Base-by-base conservation (phyloP, 2,888 invertebrate genomes). In the Phaonia tiefii region DNA sequence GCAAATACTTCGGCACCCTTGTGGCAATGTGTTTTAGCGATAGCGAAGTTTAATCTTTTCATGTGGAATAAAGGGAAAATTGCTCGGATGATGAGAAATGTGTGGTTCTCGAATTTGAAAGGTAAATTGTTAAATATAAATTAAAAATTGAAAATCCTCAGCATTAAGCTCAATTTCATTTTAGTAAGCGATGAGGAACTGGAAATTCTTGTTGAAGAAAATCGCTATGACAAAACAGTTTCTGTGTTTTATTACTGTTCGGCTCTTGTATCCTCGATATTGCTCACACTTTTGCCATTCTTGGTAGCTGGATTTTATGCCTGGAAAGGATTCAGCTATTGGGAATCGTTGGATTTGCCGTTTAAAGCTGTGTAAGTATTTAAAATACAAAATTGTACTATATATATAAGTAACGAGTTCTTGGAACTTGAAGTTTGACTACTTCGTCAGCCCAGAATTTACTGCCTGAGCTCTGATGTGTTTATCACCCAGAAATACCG, bases 31-130 rank as follows among this genome's bases (percentile, higher is more conserved):
- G 1, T 76, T 8, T 58, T 83, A 15, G 58, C 74, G 15, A 54
- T 75, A 5, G 70, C 65, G 25, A 83, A 83, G 58, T 67, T 83
- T n/a, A 63, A 44, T 20, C 25, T 44, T 1, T 72, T 76, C 39
- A 66, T 83, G 31, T 60, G 63, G 17, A 79, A 79, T 42, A 74
- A 72, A 7, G 25, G 77, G 15, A 67, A 71, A 25, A 79, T 83
- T 54, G 39, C 65, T 7, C 39, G 31, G 1, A 60, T 83, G 49
- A 51, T 74, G 8, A 49, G 73, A 1, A 25, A 49, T 7, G 58
- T 83, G 15, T 80, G 78, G 70, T 7, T 26, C 39, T 22, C 69
- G 31, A 78, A 72, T 7, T 13, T 66, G 10, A 70, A 71, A 39
- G 78, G 83, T 83, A 56, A 58, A n/a, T 39, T 46, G 46, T 17